Evolutionary conservation across 2,888 invertebrate species (phyloP).

Genomic region (Mystacides longicornis): DNA sequence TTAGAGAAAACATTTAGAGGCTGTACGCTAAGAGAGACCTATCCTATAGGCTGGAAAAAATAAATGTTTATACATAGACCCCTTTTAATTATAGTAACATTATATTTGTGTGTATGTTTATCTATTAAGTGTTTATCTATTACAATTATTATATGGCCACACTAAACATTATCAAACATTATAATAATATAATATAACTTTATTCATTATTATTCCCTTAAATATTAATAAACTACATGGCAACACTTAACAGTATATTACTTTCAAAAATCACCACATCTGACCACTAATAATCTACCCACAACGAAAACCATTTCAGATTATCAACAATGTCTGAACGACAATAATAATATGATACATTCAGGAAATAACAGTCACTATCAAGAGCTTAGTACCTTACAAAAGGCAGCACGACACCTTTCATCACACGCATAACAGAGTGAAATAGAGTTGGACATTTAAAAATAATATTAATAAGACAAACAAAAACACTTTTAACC

Average conservation of each 20-base stretch:
- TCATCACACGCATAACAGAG: no score
- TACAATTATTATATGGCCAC: constrained; percentile 19
- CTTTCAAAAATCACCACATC: constrained; percentile 11
- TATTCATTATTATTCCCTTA: constrained; percentile 13
- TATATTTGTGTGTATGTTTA: constrained; percentile 4
- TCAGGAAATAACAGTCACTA: no score
- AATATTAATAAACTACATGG: constrained; percentile 24
- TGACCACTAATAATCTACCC: background rate
- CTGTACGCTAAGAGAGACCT: no score
- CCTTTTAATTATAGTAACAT: background rate
- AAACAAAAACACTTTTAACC: background rate
- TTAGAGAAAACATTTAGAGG: no score
- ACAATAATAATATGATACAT: no score
- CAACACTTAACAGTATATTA: constrained; percentile 24
- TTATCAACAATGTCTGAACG: no score
- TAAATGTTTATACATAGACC: background rate
- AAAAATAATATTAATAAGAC: no score
- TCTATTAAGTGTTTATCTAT: constrained; percentile 2
- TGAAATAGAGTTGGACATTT: no score
- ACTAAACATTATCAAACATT: constrained; percentile 26
- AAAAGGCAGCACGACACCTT: no score
- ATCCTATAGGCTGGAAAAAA: no score
- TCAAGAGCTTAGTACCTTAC: no score
- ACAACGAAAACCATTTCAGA: background rate
- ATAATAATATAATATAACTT: constrained; percentile 22